Evolutionary conservation across 2,113 vertebrate genomes (phyloP).

Genomic region (Serilophus lunatus): DNA sequence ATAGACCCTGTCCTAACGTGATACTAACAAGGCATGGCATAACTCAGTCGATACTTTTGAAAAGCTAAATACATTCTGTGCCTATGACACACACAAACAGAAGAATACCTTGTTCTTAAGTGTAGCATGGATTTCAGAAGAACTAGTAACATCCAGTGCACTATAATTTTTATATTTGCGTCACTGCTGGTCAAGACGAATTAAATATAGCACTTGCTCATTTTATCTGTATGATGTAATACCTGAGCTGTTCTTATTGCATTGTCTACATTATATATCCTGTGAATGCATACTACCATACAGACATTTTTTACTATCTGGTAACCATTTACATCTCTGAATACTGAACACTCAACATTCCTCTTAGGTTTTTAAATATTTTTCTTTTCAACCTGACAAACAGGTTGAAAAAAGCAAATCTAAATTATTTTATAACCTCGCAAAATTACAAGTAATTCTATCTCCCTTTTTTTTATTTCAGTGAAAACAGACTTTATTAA

Average conservation of each 20-base stretch:
- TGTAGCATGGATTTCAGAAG: neutral
- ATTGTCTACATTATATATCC: neutral
- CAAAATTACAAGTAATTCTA: neutral
- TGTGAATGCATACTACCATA: neutral
- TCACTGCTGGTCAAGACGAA: neutral
- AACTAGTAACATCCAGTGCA: neutral
- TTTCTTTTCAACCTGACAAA: neutral
- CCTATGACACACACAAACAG: neutral
- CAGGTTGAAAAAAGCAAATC: neutral
- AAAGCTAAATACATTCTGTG: slow-evolving; percentile 49
- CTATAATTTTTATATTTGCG: neutral
- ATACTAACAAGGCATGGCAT: slow-evolving; percentile 67
- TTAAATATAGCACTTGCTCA: neutral
- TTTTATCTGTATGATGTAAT: neutral
- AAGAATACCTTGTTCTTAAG: neutral
- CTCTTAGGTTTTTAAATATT: neutral
- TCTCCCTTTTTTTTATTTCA: neutral
- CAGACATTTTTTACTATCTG: neutral
- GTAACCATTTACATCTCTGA: neutral
- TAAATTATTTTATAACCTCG: neutral
- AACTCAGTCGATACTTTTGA: slow-evolving; percentile 53
- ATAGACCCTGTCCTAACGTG: slow-evolving; percentile 62
- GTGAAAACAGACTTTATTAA: neutral
- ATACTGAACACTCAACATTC: neutral
- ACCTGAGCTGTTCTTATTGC: neutral